These are phyloP conservation scores for Stichopus chloronotus DNA, from an alignment of 35 echinoderm and acorn worm species.

Conservation along the genomic window DNA sequence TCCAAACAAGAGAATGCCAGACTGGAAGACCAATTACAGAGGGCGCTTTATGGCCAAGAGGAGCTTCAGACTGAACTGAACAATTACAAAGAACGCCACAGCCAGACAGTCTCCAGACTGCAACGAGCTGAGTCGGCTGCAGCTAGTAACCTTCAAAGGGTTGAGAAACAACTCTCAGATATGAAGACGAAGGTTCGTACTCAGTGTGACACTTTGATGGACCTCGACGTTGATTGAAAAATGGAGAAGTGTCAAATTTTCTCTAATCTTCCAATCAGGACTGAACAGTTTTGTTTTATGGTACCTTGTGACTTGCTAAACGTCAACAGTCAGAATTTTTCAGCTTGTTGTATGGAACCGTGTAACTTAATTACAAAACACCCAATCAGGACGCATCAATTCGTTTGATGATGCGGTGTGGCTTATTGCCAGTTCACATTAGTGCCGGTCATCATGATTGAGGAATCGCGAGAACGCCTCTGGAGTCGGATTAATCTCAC, in stretches of 20 bases:
- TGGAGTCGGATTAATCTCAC: too few species aligned
- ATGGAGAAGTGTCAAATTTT: too few species aligned
- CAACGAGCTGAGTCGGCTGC: constrained; percentile 72
- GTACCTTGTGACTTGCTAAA: too few species aligned
- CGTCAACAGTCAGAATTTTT: too few species aligned
- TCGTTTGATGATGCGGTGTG: not conserved
- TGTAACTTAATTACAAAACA: too few species aligned
- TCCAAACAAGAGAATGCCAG: constrained; percentile 69
- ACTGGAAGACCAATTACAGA: constrained; percentile 74
- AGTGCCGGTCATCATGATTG: too few species aligned
- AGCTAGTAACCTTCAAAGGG: constrained; percentile 60
- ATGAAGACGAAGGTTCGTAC: constrained; percentile 75
- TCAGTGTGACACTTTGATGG: not conserved
- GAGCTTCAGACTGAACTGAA: constrained; percentile 74
- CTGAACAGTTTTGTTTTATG: too few species aligned
- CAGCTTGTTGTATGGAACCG: too few species aligned
- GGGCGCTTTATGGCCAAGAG: constrained; percentile 62
- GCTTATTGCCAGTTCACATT: too few species aligned
- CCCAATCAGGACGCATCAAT: not conserved
- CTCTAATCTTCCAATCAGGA: too few species aligned
- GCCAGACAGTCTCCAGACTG: constrained; percentile 66
- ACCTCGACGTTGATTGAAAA: too few species aligned
- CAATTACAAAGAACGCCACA: constrained; percentile 78
- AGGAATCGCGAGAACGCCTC: too few species aligned
- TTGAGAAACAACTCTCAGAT: constrained; percentile 79